phyloP scores from a whole-genome alignment of 2,113 vertebrate species.

The Sapayoa aenigma region DNA sequence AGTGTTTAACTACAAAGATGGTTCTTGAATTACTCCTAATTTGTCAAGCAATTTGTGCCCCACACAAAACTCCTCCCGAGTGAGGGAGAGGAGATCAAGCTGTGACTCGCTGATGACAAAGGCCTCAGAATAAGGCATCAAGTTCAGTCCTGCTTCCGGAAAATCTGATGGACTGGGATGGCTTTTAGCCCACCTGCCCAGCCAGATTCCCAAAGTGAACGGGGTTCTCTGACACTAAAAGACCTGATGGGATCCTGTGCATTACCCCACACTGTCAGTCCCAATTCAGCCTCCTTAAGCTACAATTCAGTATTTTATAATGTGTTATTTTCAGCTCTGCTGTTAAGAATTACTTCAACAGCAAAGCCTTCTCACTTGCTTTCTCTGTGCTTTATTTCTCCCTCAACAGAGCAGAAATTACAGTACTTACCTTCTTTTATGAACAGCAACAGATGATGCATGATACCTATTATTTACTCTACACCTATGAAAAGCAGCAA shows the following conservation, averaged over 20 bases:
- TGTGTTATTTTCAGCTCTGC: neutral
- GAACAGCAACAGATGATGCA: conserved; percentile 26
- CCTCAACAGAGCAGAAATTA: conserved; percentile 37
- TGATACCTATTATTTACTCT: conserved; percentile 3
- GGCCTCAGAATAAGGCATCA: neutral
- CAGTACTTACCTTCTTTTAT: neutral
- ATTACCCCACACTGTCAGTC: neutral
- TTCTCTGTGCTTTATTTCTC: conserved; percentile 30
- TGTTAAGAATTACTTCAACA: conserved; percentile 1
- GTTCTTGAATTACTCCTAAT: neutral
- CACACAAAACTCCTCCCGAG: neutral
- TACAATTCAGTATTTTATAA: neutral
- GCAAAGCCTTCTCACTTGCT: neutral
- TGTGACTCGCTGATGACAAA: neutral
- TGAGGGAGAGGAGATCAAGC: neutral
- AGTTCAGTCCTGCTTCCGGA: neutral
- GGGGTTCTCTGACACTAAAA: neutral
- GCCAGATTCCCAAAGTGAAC: neutral
- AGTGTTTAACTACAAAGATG: neutral
- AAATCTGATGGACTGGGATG: neutral
- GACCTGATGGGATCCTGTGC: neutral
- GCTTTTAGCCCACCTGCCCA: neutral
- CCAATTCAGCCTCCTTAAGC: neutral
- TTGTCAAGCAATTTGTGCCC: neutral
- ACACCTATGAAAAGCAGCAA: neutral